Evolutionary conservation across 2,113 vertebrate genomes (phyloP), one percentile per base, ranked within the genome.

Genomic region (Dromiciops gliroides): DNA sequence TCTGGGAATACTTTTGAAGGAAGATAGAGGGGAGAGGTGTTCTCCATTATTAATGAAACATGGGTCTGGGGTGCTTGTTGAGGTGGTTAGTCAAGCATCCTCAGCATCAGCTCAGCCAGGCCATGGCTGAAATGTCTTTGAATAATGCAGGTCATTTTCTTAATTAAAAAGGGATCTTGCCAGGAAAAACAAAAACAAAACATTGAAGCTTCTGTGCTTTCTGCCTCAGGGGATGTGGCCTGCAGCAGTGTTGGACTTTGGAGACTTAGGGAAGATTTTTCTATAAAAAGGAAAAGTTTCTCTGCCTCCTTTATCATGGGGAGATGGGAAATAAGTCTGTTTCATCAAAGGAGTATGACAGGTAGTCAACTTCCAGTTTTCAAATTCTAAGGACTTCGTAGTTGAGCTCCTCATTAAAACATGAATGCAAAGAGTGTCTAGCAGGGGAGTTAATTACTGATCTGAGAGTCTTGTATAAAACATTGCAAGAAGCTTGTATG

Each of bases 371-470:
- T 53, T 49, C 23, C 91, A 26, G 24, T 92, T 53, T 67, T 96
- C 89, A 93, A 44, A 92, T 96, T 94, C 95, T 93, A 93, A 48
- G 50, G 90, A 0, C 88, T 92, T 75, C 93, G 9, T 22, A 91
- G 60, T 26, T 89, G 26, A 1, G 51, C n/a, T 24, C 3, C 96
- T 95, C 90, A 14, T 97, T 94, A 91, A 67, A 83, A 90, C 5
- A 90, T 25, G 91, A 19, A 0, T 37, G 75, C 90, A 93, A 31
- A 51, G 94, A 92, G 8, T 19, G 0, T 14, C 75, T 12, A 47
- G 44, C 90, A 93, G 91, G 0, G 0, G 52, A 95, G 56, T 67
- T 97, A 97, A 96, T 97, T 97, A 94, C 52, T 94, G 51, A 95
- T 95, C 92, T 67, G 49, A 91, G 97, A 96, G 89, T 95, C 95